phyloP scores from a whole-genome alignment of 2,888 invertebrate species.

The Pheosia gnoma region DNA sequence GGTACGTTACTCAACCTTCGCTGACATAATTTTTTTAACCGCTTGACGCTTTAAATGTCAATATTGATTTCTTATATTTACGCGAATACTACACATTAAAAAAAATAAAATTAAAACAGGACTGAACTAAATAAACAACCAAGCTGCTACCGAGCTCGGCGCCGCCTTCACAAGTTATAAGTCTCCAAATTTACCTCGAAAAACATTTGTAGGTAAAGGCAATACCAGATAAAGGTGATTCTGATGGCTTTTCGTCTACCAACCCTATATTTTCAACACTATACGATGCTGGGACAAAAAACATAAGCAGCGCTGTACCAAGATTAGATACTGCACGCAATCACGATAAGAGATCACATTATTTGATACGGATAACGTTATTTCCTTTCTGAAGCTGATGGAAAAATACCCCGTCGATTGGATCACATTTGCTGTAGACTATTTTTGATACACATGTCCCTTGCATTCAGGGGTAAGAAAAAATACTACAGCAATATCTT shows the following conservation, averaged over 20 bases:
- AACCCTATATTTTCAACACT: neutral
- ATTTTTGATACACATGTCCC: neutral
- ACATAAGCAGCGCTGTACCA: neutral
- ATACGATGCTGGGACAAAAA: neutral
- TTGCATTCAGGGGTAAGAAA: too few species aligned
- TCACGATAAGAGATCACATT: constrained; percentile 8
- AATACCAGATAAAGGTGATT: too few species aligned
- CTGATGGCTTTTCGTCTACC: too few species aligned
- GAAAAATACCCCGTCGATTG: neutral
- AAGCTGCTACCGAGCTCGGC: too few species aligned
- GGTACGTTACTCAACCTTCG: constrained; percentile 17
- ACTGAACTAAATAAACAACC: too few species aligned
- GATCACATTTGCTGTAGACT: neutral
- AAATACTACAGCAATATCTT: too few species aligned
- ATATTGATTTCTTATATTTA: too few species aligned
- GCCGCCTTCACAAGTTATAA: too few species aligned
- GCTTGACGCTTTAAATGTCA: too few species aligned
- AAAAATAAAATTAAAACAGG: too few species aligned
- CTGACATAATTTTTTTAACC: neutral
- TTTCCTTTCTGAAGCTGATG: constrained; percentile 3
- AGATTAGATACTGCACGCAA: constrained; percentile 8
- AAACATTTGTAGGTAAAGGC: neutral
- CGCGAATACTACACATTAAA: too few species aligned
- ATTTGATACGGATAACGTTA: constrained; percentile 6
- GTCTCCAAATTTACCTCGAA: too few species aligned